Evolutionary conservation across 2,113 vertebrate genomes (phyloP).

Genomic region (Hystrix brachyura): DNA sequence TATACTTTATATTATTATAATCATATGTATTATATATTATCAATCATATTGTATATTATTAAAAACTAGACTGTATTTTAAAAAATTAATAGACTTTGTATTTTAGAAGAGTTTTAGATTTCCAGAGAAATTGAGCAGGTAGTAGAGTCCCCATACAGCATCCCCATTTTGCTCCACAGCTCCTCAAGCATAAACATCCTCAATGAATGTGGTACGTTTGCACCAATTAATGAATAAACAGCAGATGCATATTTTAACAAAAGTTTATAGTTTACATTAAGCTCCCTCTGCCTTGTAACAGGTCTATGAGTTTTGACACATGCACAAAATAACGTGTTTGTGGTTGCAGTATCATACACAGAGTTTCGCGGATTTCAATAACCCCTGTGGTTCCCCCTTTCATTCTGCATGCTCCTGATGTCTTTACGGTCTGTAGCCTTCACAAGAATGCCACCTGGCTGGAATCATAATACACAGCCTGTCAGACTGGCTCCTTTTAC

Average conservation of each 20-base stretch:
- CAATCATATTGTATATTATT: background rate
- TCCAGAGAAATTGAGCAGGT: background rate
- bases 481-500: background rate
- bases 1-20: background rate
- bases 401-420: background rate
- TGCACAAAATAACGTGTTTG: background rate
- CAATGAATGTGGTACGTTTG: background rate
- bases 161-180: background rate
- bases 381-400: background rate
- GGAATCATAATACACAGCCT: background rate
- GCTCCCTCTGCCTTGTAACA: background rate
- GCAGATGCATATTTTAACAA: background rate
- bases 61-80: background rate
- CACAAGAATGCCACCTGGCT: background rate
- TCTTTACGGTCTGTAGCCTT: background rate
- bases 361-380: background rate
- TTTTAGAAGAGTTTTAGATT: conserved; percentile 29
- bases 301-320: background rate
- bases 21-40: background rate
- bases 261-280: background rate
- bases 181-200: background rate
- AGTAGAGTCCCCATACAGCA: background rate
- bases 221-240: background rate
- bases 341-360: background rate
- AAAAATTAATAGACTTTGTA: background rate